phyloP scores from a whole-genome alignment of 30 jellyfish, hydroid and myxozoan species.

The Cassiopea andromeda region DNA sequence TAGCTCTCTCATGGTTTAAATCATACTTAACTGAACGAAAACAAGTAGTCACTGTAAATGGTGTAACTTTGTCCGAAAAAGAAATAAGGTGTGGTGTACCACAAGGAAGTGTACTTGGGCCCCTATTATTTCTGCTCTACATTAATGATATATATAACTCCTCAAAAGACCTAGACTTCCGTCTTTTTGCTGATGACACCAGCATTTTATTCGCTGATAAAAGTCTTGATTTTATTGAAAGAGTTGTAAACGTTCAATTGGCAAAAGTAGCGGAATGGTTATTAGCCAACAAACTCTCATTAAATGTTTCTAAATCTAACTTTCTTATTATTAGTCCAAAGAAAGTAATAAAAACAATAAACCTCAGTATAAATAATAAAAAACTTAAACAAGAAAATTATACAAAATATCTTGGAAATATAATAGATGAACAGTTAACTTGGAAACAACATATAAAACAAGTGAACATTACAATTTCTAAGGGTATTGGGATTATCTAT shows the following conservation, averaged over 20 bases:
- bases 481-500: slow-evolving; percentile 35
- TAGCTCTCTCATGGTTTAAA: slow-evolving; percentile 24
- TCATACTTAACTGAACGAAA: slow-evolving; percentile 16
- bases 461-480: slow-evolving; percentile 29
- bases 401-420: slow-evolving; percentile 41
- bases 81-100: slow-evolving; percentile 50
- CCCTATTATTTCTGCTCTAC: slow-evolving; percentile 43
- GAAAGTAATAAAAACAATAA: slow-evolving; percentile 8
- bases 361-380: not conserved
- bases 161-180: slow-evolving; percentile 31
- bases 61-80: not conserved
- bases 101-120: slow-evolving; percentile 67
- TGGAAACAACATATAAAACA: slow-evolving; percentile 48
- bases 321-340: slow-evolving; percentile 10
- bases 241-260: slow-evolving; percentile 8
- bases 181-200: slow-evolving; percentile 54
- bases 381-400: slow-evolving; percentile 25
- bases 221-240: slow-evolving; percentile 14
- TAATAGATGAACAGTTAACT: slow-evolving; percentile 24
- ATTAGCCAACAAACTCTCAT: slow-evolving; percentile 27
- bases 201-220: slow-evolving; percentile 23
- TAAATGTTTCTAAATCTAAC: slow-evolving; percentile 31
- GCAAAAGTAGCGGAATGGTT: slow-evolving; percentile 25
- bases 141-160: slow-evolving; percentile 43
- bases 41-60: slow-evolving; percentile 17